These are phyloP conservation scores for Marisa cornuarietis DNA, from an alignment of 1,140 invertebrate species.

Conservation along the genomic window DNA sequence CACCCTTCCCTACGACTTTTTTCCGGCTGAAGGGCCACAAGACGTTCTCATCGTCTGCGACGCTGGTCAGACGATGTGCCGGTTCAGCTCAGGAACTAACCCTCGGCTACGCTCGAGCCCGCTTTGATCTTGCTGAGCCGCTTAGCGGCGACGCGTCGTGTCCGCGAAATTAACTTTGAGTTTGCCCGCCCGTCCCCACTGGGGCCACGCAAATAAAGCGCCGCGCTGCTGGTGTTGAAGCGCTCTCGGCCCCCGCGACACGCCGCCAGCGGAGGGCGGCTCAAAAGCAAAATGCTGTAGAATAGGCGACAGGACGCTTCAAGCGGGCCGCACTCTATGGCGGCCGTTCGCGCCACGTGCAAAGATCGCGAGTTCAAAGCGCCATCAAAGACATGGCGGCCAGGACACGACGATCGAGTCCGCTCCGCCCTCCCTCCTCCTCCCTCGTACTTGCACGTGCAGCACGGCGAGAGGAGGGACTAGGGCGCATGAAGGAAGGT, in stretches of 20 bases:
- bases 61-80: not conserved
- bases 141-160: not conserved
- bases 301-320: not conserved
- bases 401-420: not conserved
- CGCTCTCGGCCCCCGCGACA: not conserved
- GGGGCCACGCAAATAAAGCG: not conserved
- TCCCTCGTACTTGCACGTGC: not conserved
- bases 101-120: not conserved
- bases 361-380: not conserved
- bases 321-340: not conserved
- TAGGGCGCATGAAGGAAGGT: too few relatives aligned
- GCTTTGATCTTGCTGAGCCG: not conserved
- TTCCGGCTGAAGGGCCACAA: too few relatives aligned
- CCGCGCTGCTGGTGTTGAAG: not conserved
- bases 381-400: constrained; percentile 1
- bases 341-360: not conserved
- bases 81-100: not conserved
- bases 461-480: not conserved
- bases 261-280: not conserved
- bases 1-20: too few relatives aligned
- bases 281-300: not conserved
- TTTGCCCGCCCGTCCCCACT: not conserved
- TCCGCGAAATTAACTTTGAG: constrained; percentile 4
- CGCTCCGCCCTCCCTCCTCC: not conserved
- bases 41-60: not conserved